phyloP scores from a whole-genome alignment of 2,113 vertebrate genomes.

The Willisornis vidua region DNA sequence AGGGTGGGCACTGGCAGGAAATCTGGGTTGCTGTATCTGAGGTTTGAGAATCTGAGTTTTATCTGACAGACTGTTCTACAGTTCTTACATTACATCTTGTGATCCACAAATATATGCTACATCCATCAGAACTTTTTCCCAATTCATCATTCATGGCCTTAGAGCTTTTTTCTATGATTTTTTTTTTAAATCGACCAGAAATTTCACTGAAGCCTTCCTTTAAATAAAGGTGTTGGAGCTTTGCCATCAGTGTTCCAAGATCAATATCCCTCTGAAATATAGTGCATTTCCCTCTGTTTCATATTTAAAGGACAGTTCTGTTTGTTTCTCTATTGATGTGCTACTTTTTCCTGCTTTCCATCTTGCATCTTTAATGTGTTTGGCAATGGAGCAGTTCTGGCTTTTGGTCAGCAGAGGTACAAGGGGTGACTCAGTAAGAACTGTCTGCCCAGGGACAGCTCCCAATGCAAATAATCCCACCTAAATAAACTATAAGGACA shows the following conservation, averaged over 20 bases:
- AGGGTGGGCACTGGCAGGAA: background rate
- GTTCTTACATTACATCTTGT: slow-evolving; percentile 28
- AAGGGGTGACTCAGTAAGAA: background rate
- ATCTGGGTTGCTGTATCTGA: background rate
- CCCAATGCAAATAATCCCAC: background rate
- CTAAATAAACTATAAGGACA: background rate
- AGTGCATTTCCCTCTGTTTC: background rate
- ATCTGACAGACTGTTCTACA: background rate
- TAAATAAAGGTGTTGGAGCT: background rate
- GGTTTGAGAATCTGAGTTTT: background rate
- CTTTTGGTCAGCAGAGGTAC: background rate
- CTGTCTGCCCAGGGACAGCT: background rate
- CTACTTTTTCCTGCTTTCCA: background rate
- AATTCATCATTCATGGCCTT: background rate
- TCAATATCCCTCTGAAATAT: slow-evolving; percentile 29
- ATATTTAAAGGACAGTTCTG: slow-evolving; percentile 21
- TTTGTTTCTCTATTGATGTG: background rate
- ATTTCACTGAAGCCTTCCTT: background rate
- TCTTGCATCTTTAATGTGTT: background rate
- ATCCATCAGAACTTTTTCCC: slow-evolving; percentile 27
- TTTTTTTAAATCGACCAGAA: background rate
- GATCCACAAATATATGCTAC: background rate
- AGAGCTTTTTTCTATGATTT: background rate
- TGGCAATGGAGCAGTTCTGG: background rate
- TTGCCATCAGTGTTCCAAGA: background rate